Evolutionary conservation across 2,888 invertebrate species (phyloP).

Genomic region (Papilio demoleus): DNA sequence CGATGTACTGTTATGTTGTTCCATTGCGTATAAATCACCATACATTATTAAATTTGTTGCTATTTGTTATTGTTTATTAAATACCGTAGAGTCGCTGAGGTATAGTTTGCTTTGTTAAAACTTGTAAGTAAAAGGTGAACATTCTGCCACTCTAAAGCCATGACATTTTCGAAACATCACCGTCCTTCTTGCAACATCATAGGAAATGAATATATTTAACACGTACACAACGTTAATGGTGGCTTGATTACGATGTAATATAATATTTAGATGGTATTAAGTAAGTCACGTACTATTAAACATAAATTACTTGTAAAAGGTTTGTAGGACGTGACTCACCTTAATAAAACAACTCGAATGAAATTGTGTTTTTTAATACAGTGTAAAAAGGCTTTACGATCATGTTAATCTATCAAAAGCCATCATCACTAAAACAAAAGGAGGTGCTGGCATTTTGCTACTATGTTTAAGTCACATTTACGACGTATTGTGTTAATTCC

Average conservation of each 20-base stretch:
- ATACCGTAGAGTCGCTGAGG: neutral
- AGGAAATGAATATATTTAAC: conserved; percentile 10
- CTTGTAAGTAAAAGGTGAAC: conserved; percentile 7
- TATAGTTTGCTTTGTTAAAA: neutral
- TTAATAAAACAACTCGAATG: neutral
- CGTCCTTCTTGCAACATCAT: conserved; percentile 3
- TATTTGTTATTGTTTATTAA: conserved; percentile 4
- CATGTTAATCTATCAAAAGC: neutral
- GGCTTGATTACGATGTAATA: conserved; percentile 35
- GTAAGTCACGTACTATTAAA: conserved; percentile 5
- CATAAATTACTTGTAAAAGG: conserved; percentile 1
- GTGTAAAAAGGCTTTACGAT: neutral
- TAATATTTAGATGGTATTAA: conserved; percentile 35
- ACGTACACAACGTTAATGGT: conserved; percentile 8
- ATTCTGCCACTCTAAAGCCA: conserved; percentile 11
- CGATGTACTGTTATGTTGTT: conserved; percentile 1
- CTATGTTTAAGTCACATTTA: no score
- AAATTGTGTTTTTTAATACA: neutral
- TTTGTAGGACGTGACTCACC: neutral
- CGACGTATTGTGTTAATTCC: no score
- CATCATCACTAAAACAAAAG: neutral
- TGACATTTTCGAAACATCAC: conserved; percentile 23
- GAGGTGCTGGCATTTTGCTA: neutral
- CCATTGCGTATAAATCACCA: neutral
- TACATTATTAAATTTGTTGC: neutral